Evolutionary conservation across 2,113 vertebrate genomes (phyloP), one percentile per base, ranked within the genome.

Genomic region (Cyanoliseus patagonus): DNA sequence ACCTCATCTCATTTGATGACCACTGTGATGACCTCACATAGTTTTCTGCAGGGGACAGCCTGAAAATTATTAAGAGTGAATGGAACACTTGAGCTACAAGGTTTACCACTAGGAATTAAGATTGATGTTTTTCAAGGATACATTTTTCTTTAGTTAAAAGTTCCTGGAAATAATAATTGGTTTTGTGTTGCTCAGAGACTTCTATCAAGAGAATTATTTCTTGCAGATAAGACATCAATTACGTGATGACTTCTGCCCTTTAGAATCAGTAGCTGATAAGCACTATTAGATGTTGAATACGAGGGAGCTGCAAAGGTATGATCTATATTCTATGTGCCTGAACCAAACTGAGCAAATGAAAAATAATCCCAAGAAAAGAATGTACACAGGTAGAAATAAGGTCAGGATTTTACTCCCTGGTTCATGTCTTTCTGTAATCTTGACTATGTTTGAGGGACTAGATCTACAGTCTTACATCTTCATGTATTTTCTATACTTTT

Each of bases 91-190:
- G 74, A 91, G 37, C 94, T 92, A 88, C 5, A 12, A 74, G 46
- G 57, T 47, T 95, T 90, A 79, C 66, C 41, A 46, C n/a, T 74
- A 86, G 69, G 69, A 90, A 92, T 92, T 80, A 81, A 83, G 64
- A 89, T 89, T 69, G 24, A 24, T 75, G 6, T 82, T 85, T 94
- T 91, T 94, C 64, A 67, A 86, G 39, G 78, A 92, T 64, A 35
- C 9, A 61, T 93, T 96, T 89, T 93, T 91, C 80, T 90, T 88
- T 72, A 47, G 57, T 95, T 90, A 88, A 94, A 96, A 92, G 37
- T 75, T 84, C 53, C 62, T 82, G 59, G 66, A 94, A 97, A 94
- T 90, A 96, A 75, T 91, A 80, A 92, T 86, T 83, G 24, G 7
- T 3, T 90, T 86, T 67, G 16, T 94, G 62, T 86, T 88, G 44